These are phyloP conservation scores for Dipodomys merriami DNA, from an alignment of 2,113 vertebrate species.

Conservation along the genomic window DNA sequence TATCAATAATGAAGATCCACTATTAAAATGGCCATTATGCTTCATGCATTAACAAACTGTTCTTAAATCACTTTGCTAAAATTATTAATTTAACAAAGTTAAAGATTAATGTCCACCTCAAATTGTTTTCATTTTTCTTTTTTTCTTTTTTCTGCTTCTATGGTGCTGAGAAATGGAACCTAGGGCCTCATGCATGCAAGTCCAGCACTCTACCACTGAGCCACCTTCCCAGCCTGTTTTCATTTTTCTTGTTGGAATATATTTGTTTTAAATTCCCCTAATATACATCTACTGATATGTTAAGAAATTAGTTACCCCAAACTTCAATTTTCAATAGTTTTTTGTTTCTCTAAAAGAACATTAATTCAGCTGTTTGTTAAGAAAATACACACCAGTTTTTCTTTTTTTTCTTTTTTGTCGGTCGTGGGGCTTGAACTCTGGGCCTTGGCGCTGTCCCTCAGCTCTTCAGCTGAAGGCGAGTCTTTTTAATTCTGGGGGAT, in stretches of 20 bases:
- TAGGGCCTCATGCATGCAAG: too few species aligned
- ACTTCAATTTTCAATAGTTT: slow-evolving; percentile 1
- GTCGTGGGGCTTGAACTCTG: too few species aligned
- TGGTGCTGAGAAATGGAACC: too few species aligned
- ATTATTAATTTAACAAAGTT: neutral
- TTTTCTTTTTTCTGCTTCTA: too few species aligned
- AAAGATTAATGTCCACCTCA: slow-evolving; percentile 7
- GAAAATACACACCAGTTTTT: neutral
- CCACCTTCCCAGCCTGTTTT: neutral
- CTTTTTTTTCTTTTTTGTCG: too few species aligned
- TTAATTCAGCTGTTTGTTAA: neutral
- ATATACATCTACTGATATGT: neutral
- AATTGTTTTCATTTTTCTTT: neutral
- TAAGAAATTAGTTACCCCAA: neutral
- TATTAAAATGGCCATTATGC: neutral
- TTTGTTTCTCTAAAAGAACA: slow-evolving; percentile 14
- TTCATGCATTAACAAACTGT: neutral
- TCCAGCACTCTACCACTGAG: too few species aligned
- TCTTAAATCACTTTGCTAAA: slow-evolving; percentile 32
- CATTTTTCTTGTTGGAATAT: neutral
- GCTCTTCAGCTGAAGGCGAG: too few species aligned
- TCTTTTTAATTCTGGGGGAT: neutral
- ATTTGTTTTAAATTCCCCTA: slow-evolving; percentile 8
- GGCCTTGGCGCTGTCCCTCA: too few species aligned
- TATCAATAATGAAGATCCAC: neutral